Evolutionary conservation across 64 coral and sea anemone species (phyloP).

Genomic region (Montipora sp.): DNA sequence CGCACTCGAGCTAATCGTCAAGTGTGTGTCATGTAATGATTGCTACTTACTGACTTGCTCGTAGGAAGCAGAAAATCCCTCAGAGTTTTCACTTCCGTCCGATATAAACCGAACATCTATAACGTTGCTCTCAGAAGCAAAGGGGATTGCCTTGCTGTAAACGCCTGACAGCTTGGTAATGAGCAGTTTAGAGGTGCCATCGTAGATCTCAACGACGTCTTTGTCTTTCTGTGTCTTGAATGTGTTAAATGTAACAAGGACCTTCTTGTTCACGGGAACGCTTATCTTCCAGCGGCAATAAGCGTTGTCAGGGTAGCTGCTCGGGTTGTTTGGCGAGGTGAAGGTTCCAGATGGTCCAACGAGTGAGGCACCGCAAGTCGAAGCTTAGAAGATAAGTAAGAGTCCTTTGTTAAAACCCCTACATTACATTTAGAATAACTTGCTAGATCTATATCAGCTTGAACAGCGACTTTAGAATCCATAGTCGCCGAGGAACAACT

Average conservation of each 20-base stretch:
- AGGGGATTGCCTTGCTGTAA: constrained; percentile 66
- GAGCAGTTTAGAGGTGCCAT: constrained; percentile 50
- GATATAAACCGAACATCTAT: constrained; percentile 91
- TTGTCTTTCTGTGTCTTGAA: constrained; percentile 66
- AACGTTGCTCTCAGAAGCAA: constrained; percentile 76
- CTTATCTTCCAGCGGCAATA: constrained; percentile 98
- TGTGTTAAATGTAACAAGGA: constrained; percentile 82
- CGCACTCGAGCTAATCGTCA: too few species aligned
- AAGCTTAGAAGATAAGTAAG: constrained; percentile 24
- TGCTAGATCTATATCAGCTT: too few species aligned
- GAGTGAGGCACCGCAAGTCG: constrained; percentile 64
- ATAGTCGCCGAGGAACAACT: too few species aligned
- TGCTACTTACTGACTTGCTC: constrained; percentile 86
- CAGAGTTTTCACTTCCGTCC: constrained; percentile 51
- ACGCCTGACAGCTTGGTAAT: constrained; percentile 87
- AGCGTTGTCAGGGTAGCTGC: constrained; percentile 83
- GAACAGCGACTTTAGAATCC: too few species aligned
- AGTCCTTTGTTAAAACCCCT: not conserved
- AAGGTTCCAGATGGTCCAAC: constrained; percentile 75
- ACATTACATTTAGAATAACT: not conserved
- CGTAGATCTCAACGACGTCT: constrained; percentile 76
- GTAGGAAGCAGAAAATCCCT: constrained; percentile 86
- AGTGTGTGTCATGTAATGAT: too few species aligned
- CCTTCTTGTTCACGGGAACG: constrained; percentile 82
- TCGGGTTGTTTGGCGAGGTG: constrained; percentile 77